These are phyloP conservation scores for Plebejus melissa DNA, from an alignment of 2,888 invertebrate species.

Conservation along the genomic window DNA sequence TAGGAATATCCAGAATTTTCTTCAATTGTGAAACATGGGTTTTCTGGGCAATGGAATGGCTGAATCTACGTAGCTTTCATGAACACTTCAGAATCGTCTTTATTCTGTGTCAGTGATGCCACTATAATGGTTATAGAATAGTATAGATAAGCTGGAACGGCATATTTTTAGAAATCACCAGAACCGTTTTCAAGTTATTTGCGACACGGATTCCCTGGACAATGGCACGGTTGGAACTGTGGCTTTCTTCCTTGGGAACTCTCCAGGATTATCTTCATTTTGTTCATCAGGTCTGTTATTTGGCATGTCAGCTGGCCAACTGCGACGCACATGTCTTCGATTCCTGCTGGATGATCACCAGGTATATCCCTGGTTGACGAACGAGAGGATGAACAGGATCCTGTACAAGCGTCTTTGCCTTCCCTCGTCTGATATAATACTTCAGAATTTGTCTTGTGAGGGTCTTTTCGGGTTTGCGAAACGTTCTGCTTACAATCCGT, in stretches of 20 bases:
- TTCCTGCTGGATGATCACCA: constrained; percentile 43
- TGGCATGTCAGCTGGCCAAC: constrained; percentile 48
- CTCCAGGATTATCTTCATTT: constrained; percentile 40
- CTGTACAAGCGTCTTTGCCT: constrained; percentile 27
- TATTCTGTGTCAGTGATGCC: too few species aligned
- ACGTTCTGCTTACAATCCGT: background rate
- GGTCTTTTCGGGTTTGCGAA: background rate
- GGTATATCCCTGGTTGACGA: constrained; percentile 37
- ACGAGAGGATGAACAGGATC: constrained; percentile 39
- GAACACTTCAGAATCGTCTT: too few species aligned
- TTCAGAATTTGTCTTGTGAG: background rate
- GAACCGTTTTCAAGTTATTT: background rate
- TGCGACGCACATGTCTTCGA: constrained; percentile 48
- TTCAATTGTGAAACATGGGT: too few species aligned
- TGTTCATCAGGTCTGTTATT: constrained; percentile 44
- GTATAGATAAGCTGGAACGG: too few species aligned
- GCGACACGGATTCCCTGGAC: constrained; percentile 48
- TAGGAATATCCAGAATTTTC: too few species aligned
- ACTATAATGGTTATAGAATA: too few species aligned
- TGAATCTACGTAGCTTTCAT: too few species aligned
- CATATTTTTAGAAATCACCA: too few species aligned
- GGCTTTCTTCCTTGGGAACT: constrained; percentile 40
- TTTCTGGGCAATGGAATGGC: too few species aligned
- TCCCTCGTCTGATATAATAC: constrained; percentile 28
- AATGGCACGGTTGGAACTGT: constrained; percentile 49